These are phyloP conservation scores for Gila robusta DNA, from an alignment of 2,797 vertebrate genomes.

Conservation along the genomic window DNA sequence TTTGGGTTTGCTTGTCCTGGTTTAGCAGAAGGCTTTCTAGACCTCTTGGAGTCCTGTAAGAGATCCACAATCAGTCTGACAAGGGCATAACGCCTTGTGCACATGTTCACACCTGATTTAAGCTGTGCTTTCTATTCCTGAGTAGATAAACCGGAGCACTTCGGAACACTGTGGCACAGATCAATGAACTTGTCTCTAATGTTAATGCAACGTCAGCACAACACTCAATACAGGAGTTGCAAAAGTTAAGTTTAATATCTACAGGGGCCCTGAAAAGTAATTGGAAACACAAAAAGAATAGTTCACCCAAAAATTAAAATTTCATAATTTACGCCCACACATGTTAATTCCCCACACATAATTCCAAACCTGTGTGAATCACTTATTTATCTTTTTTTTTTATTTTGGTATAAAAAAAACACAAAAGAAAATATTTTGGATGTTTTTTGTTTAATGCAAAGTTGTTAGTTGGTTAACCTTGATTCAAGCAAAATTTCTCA, in stretches of 20 bases:
- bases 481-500: not conserved
- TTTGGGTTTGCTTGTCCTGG: slow-evolving; percentile 19
- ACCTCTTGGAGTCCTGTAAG: slow-evolving; percentile 7
- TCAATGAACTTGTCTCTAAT: slow-evolving; percentile 1
- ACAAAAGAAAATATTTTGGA: not conserved
- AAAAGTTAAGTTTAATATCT: not conserved
- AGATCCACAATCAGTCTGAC: slow-evolving; percentile 33
- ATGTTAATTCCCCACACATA: no score
- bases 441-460: no score
- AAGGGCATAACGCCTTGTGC: not conserved
- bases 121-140: slow-evolving; percentile 27
- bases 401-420: no score
- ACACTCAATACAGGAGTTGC: not conserved
- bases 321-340: no score
- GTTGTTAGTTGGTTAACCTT: no score
- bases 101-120: slow-evolving; percentile 7
- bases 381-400: no score
- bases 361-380: no score
- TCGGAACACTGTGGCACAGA: not conserved
- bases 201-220: slow-evolving; percentile 4
- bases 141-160: not conserved
- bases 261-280: not conserved
- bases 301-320: not conserved
- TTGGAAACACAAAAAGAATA: not conserved
- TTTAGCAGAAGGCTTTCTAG: slow-evolving; percentile 22